phyloP scores from a whole-genome alignment of 2,113 vertebrate genomes.

The Brachypodius melanocephalos region DNA sequence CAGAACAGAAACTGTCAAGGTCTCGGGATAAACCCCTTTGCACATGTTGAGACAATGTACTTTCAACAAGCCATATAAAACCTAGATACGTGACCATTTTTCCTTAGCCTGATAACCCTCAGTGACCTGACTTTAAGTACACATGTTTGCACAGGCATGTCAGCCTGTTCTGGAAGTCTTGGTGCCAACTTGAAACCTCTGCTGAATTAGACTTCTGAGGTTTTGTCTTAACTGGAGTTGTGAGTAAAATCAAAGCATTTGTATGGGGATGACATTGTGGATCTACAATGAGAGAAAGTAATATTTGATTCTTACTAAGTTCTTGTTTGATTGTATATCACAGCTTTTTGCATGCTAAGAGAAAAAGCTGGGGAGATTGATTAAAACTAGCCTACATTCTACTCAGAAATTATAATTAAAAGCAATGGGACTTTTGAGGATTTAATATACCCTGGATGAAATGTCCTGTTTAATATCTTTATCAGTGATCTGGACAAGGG shows the following conservation, averaged over 20 bases:
- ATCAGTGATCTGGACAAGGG: background rate
- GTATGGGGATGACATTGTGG: background rate
- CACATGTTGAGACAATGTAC: background rate
- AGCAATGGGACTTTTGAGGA: background rate
- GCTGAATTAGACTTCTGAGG: background rate
- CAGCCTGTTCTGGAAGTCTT: background rate
- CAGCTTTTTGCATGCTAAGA: background rate
- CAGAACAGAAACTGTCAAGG: background rate
- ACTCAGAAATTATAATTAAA: background rate
- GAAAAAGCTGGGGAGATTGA: background rate
- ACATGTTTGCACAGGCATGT: accelerated
- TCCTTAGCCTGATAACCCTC: background rate
- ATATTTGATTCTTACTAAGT: background rate
- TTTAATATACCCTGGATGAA: background rate
- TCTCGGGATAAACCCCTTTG: background rate
- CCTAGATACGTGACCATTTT: background rate
- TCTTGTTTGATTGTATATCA: background rate
- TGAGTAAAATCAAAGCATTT: background rate
- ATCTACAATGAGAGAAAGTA: background rate
- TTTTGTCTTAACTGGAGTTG: background rate
- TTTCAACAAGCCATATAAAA: background rate
- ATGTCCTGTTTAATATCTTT: background rate
- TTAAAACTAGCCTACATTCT: background rate
- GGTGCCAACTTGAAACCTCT: background rate
- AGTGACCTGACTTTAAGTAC: background rate